phyloP scores from a whole-genome alignment of 2,113 vertebrate genomes.

The Etheostoma spectabile region DNA sequence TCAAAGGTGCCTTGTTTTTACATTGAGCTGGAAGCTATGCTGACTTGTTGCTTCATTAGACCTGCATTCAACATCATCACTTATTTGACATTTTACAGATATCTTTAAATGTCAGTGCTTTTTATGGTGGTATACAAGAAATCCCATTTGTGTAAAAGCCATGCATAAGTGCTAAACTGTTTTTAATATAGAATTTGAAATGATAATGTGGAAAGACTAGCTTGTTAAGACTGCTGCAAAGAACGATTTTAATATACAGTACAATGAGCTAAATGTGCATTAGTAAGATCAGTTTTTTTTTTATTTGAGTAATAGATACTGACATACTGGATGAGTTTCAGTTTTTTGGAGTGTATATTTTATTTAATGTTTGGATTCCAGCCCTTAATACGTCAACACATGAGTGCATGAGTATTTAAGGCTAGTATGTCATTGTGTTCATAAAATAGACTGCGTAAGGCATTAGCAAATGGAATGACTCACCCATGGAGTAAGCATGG shows the following conservation, averaged over 20 bases:
- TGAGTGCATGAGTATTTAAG: neutral
- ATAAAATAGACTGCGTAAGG: neutral
- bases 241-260: neutral
- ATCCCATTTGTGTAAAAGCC: slow-evolving; percentile 3
- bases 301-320: neutral
- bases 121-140: slow-evolving; percentile 33
- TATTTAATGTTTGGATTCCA: neutral
- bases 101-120: slow-evolving; percentile 71
- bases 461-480: slow-evolving; percentile 20
- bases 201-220: neutral
- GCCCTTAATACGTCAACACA: neutral
- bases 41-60: slow-evolving; percentile 33
- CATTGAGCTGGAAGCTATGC: slow-evolving; percentile 27
- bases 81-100: slow-evolving; percentile 67
- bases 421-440: neutral
- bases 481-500: slow-evolving; percentile 22
- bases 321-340: neutral
- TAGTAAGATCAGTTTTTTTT: neutral
- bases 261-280: neutral
- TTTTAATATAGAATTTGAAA: slow-evolving; percentile 10
- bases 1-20: slow-evolving; percentile 65
- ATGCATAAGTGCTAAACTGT: neutral
- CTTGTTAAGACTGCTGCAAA: neutral
- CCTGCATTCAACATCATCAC: slow-evolving; percentile 40
- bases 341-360: neutral